Evolutionary conservation across 2,888 invertebrate genomes (phyloP), one percentile per base, ranked within the genome.

Genomic region (Agonopterix alstromeriana): DNA sequence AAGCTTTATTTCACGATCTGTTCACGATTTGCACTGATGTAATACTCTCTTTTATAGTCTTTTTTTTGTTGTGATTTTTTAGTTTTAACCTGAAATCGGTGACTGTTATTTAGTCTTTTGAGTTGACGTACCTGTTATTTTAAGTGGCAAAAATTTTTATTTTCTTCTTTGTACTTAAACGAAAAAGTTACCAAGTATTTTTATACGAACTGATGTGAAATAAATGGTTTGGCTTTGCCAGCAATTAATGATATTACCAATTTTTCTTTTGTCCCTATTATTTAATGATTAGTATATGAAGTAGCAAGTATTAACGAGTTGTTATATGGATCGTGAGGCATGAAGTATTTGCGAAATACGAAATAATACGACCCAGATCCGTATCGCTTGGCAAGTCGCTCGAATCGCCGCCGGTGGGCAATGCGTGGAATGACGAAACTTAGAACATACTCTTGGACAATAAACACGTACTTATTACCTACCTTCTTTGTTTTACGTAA

Each of bases 121-220:
- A 88, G 86, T 87, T 86, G 73, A 85, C 83, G 87, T 87, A 87
- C 87, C 87, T 88, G 88, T 86, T 88, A 83, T 70, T 73, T 67
- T 77, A 74, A 80, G 70, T 71, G 10, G 65, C 63, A 66, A 65
- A 68, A 66, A 58, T 55, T 60, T 67, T 57, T 56, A 27, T 57
- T 48, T 50, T 50, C 52, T 50, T 53, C 51, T 60, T 59, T 58
- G 58, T 61, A 64, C 55, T 63, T 60, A 55, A 56, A 61, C 60
- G 62, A 64, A 69, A 68, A 63, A 69, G 73, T 60, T 61, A 65
- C 61, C 62, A 66, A 27, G 64, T 66, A 65, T 71, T 73, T 72
- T 71, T 64, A 63, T 71, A 65, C 61, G 62, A 65, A 60, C 61
- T 72, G 70, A 70, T 59, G 63, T 70, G 68, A 66, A 77, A 73